Evolutionary conservation across 2,797 vertebrate species (phyloP).

Genomic region (Pseudochirops cupreus): DNA sequence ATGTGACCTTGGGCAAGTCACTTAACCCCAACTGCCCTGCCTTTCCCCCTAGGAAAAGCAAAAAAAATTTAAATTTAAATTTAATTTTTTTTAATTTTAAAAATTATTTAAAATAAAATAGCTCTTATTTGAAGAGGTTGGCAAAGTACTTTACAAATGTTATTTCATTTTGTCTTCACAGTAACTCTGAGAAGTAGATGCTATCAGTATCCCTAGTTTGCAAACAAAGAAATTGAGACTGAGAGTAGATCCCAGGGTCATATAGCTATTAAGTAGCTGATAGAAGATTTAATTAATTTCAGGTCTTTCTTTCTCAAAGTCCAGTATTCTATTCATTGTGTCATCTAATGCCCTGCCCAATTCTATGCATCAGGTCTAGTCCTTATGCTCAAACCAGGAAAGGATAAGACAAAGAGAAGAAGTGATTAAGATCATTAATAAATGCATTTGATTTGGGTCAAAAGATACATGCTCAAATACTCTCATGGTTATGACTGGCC

Average conservation of each 20-base stretch:
- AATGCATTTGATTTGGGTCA: neutral
- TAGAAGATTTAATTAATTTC: neutral
- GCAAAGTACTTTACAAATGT: no score
- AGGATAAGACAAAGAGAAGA: neutral
- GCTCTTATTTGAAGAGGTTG: neutral
- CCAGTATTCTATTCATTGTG: neutral
- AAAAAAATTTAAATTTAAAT: no score
- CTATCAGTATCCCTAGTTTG: neutral
- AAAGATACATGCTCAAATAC: neutral
- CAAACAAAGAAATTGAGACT: neutral
- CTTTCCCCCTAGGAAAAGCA: no score
- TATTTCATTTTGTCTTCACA: neutral
- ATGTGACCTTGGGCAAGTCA: no score
- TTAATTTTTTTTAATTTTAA: no score
- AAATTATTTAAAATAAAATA: no score
- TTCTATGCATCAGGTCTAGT: neutral
- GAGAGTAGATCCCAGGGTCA: neutral
- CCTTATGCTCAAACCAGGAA: neutral
- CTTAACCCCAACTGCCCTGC: no score
- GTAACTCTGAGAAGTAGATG: neutral
- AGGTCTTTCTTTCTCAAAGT: neutral
- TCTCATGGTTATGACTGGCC: fast-evolving
- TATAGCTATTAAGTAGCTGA: neutral
- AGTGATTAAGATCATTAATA: neutral
- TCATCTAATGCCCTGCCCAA: neutral